Evolutionary conservation across 2,797 vertebrate genomes (phyloP).

Genomic region (Chloroceryle inda): DNA sequence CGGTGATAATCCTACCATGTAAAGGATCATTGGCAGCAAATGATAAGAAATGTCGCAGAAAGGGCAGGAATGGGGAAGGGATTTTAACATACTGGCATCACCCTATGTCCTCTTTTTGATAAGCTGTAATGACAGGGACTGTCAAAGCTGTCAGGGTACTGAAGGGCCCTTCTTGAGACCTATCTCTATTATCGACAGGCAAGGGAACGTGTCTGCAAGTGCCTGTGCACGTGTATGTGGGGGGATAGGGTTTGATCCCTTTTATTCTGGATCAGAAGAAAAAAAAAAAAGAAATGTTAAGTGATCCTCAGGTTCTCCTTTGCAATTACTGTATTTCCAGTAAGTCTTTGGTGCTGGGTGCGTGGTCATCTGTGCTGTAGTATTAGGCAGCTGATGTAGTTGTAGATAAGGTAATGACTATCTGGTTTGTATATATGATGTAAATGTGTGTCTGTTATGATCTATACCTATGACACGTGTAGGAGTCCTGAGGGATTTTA

Average conservation of each 20-base stretch:
- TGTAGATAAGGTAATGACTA: not conserved
- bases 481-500: not conserved
- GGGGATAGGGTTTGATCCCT: not conserved
- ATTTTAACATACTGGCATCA: conserved; percentile 37
- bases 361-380: not conserved
- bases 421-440: not conserved
- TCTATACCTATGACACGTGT: not conserved
- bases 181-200: conserved; percentile 25
- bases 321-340: not conserved
- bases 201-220: not conserved
- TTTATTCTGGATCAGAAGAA: conserved; percentile 11
- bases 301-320: not conserved
- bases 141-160: conserved; percentile 65
- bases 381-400: not conserved
- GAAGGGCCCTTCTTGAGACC: conserved; percentile 5
- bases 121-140: conserved; percentile 58
- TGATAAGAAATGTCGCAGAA: conserved; percentile 29
- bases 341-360: not conserved
- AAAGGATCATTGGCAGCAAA: conserved; percentile 38
- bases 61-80: conserved; percentile 22
- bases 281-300: not conserved
- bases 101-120: conserved; percentile 55
- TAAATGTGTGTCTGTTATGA: not conserved
- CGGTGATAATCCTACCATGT: not conserved
- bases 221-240: not conserved